Evolutionary conservation across 2,113 vertebrate genomes (phyloP).

Genomic region (Marcusenius ussheri): DNA sequence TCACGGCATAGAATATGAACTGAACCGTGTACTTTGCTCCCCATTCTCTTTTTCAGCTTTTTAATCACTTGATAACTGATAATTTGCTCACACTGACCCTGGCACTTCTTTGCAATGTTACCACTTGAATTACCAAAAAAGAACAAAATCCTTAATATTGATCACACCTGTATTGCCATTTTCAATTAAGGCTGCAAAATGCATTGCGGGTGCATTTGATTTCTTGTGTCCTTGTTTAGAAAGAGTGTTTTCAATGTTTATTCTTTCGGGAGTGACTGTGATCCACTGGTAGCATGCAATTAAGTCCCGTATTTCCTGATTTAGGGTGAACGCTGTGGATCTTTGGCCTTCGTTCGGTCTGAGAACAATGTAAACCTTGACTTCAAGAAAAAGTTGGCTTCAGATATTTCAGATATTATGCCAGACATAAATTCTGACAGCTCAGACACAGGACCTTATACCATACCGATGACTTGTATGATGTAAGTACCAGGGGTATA

Average conservation of each 20-base stretch:
- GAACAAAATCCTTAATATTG: background rate
- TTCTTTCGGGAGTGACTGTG: background rate
- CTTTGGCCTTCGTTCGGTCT: slow-evolving; percentile 83
- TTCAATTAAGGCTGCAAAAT: background rate
- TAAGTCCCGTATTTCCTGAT: background rate
- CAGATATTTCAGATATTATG: slow-evolving; percentile 70
- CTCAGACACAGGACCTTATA: slow-evolving; percentile 27
- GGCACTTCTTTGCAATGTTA: background rate
- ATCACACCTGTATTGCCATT: background rate
- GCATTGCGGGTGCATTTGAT: background rate
- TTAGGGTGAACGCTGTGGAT: slow-evolving; percentile 84
- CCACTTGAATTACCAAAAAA: background rate
- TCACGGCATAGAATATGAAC: background rate
- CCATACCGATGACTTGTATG: background rate
- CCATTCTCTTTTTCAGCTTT: background rate
- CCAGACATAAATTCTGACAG: slow-evolving; percentile 58
- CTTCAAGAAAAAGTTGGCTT: slow-evolving; percentile 73
- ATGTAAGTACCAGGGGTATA: slow-evolving; percentile 38
- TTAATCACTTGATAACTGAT: background rate
- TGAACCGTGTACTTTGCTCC: background rate
- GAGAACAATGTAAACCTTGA: slow-evolving; percentile 71
- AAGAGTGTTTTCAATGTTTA: background rate
- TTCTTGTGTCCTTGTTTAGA: background rate
- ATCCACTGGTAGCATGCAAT: background rate
- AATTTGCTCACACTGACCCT: background rate